A percentile compares a stretch with the other conserved stretches of the same genome.
Conservation (phyloP, 1,140 invertebrate genomes). For the Trachelipus rathkii region DNA sequence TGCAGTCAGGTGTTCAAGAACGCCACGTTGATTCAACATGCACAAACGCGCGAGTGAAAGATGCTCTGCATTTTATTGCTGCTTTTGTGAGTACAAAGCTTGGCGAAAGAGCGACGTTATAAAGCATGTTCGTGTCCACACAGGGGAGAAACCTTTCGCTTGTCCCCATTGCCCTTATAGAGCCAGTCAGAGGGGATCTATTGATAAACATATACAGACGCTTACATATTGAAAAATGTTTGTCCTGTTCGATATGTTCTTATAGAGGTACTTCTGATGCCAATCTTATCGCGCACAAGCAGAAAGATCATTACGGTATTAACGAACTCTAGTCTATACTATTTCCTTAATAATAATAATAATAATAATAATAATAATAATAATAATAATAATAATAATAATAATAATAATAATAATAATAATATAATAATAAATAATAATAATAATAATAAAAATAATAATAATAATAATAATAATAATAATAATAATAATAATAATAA, state of each 20-base stretch:
- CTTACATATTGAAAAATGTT: conserved; percentile 18
- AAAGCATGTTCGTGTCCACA: conserved; percentile 24
- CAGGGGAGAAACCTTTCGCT: conserved; percentile 22
- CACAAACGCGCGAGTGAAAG: too few relatives aligned
- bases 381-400: too few relatives aligned
- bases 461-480: too few relatives aligned
- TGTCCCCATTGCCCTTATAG: conserved; percentile 23
- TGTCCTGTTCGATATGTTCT: not conserved
- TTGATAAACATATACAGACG: conserved; percentile 20
- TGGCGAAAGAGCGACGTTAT: not conserved
- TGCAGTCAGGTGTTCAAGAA: too few relatives aligned
- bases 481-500: too few relatives aligned
- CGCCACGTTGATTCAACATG: too few relatives aligned
- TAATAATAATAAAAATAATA: too few relatives aligned
- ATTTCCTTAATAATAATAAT: too few relatives aligned
- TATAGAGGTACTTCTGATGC: not conserved
- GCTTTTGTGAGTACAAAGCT: not conserved
- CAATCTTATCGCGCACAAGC: not conserved
- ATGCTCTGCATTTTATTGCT: not conserved
- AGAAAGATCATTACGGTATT: not conserved
- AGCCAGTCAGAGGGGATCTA: conserved; percentile 8
- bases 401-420: too few relatives aligned
- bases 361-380: too few relatives aligned
- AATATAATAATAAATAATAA: too few relatives aligned
- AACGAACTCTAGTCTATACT: too few relatives aligned